A percentile compares a stretch with the other conserved stretches of the same genome.
Evolutionary conservation across 35 echinoderm and acorn worm species (phyloP).

Genomic region (Strongylocentrotus purpuratus): DNA sequence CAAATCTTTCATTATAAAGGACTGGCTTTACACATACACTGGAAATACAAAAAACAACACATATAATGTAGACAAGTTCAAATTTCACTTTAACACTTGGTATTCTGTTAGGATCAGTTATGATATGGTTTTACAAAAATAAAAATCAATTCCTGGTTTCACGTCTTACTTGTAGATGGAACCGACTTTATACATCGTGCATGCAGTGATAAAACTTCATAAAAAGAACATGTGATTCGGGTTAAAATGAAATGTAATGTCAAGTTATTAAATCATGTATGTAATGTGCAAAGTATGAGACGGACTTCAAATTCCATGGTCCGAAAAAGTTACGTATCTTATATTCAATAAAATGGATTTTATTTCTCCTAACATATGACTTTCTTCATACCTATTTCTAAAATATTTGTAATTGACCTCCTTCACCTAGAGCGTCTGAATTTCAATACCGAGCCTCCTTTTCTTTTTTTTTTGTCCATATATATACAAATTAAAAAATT

Average conservation of each 20-base stretch:
- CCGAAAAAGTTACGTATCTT: background rate
- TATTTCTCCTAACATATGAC: too few relatives aligned
- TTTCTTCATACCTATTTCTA: too few relatives aligned
- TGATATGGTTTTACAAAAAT: background rate
- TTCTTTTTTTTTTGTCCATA: too few relatives aligned
- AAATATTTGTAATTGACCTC: too few relatives aligned
- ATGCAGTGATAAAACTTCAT: constrained; percentile 1
- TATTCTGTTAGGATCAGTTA: background rate
- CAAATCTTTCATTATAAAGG: too few relatives aligned
- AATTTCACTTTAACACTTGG: background rate
- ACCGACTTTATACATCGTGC: background rate
- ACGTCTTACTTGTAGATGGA: constrained; percentile 17
- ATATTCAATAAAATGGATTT: too few relatives aligned
- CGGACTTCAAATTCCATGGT: background rate
- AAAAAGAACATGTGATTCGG: background rate
- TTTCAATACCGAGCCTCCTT: too few relatives aligned
- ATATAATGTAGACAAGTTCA: background rate
- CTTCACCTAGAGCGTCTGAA: too few relatives aligned
- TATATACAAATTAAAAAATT: too few relatives aligned
- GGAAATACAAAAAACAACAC: background rate
- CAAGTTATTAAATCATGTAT: background rate
- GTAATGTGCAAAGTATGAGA: background rate
- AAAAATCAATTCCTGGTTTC: background rate
- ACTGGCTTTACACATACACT: background rate
- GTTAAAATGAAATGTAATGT: background rate